Conservation (phyloP, 2,888 invertebrate genomes). For the Lasioglossum villosulum region DNA sequence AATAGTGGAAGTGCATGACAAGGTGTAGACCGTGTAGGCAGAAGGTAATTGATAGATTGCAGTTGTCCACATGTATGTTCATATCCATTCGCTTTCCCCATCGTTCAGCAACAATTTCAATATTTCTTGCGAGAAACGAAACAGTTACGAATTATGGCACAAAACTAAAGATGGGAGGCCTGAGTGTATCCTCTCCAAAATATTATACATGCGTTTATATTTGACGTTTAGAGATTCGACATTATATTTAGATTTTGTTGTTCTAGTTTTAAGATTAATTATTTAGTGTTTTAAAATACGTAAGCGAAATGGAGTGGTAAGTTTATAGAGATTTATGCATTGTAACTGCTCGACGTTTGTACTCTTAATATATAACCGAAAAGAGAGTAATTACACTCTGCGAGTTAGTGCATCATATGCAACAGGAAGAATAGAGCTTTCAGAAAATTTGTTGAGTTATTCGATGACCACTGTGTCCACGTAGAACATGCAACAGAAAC, state of each 20-base stretch:
- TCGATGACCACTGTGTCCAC: conserved; percentile 55
- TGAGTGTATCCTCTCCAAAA: not conserved
- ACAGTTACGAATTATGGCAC: not conserved
- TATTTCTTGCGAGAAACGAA: conserved; percentile 26
- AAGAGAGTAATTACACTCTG: conserved; percentile 10
- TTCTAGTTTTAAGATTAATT: conserved; percentile 35
- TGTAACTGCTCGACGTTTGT: not conserved
- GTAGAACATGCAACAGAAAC: conserved; percentile 53
- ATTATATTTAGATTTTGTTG: conserved; percentile 34
- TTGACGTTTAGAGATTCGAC: conserved; percentile 25
- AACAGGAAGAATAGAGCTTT: conserved; percentile 22
- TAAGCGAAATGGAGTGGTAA: not conserved
- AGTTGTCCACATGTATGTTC: conserved; percentile 37
- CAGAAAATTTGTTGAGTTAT: conserved; percentile 34
- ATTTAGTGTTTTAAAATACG: conserved; percentile 25
- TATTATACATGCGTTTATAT: conserved; percentile 27
- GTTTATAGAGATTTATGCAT: not conserved
- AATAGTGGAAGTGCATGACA: conserved; percentile 36
- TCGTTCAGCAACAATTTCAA: conserved; percentile 45
- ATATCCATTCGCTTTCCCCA: conserved; percentile 47
- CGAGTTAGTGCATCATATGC: conserved; percentile 26
- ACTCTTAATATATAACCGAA: conserved; percentile 15
- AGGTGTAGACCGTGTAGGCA: conserved; percentile 14
- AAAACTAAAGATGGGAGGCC: not conserved
- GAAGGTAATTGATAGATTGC: conserved; percentile 43